Evolutionary conservation across 2,888 invertebrate species (phyloP).

Genomic region (Atrina japonica): DNA sequence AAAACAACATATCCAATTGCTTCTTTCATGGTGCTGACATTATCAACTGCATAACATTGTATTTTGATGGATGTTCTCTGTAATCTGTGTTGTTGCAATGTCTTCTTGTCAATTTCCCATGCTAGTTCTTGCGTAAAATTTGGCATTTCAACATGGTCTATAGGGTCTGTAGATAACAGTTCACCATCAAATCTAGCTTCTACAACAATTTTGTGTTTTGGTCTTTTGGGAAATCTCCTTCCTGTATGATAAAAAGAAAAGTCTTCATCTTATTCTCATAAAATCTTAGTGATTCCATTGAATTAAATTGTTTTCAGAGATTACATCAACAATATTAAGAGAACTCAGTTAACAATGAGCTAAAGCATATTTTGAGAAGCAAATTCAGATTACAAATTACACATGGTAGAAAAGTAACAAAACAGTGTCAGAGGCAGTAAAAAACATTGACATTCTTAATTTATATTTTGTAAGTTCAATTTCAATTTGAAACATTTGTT

Average conservation of each 20-base stretch:
- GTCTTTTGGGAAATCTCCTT: constrained; percentile 79
- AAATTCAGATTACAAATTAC: no score
- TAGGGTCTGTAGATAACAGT: constrained; percentile 80
- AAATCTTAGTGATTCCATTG: no score
- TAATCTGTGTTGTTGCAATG: constrained; percentile 80
- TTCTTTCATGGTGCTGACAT: constrained; percentile 76
- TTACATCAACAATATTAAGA: no score
- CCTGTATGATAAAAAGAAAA: constrained; percentile 65
- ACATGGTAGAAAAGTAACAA: no score
- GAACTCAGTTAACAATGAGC: no score
- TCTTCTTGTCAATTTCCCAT: constrained; percentile 81
- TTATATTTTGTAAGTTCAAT: no score
- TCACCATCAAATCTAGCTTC: constrained; percentile 82
- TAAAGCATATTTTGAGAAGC: no score
- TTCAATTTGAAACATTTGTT: no score
- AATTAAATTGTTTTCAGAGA: no score
- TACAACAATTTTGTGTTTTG: constrained; percentile 76
- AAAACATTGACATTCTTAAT: no score
- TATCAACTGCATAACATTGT: constrained; percentile 79
- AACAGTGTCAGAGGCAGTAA: no score
- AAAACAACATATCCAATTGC: constrained; percentile 81
- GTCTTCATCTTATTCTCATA: no score
- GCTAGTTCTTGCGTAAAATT: constrained; percentile 81
- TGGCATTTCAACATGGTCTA: constrained; percentile 78
- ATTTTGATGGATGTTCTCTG: constrained; percentile 81